Evolutionary conservation across 2,797 vertebrate genomes (phyloP), one percentile per base, ranked within the genome.

Genomic region (Falco rusticolus): DNA sequence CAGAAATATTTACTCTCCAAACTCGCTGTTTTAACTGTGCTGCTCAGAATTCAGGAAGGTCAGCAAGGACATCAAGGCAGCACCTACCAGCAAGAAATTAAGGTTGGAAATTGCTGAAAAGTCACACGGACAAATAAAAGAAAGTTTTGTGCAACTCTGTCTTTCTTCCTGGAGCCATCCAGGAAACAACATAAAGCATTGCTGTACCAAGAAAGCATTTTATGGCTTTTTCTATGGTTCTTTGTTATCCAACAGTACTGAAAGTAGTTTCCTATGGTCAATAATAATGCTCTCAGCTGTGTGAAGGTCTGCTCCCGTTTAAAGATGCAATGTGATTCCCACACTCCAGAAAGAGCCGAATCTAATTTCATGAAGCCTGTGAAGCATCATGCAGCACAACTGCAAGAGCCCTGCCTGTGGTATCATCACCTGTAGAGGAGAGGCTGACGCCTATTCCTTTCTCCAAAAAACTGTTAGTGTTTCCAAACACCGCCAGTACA

Each of bases 71-170:
- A 5, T 54, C 69, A 50, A 47, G 29, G 20, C 57, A 76, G 28
- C 37, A 65, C 17, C 8, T 37, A 84, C 12, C 16, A 37, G 28
- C 17, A 57, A 70, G 59, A 48, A 85, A 60, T 24, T 25, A 45
- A 51, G 34, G 28, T 15, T 69, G 65, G 25, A 63, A 81, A 59
- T 37, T 48, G 28, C 26, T 4, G 5, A 59, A 45, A 69, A 69
- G 18, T 15, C n/a, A 54, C 6, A 18, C 9, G 25, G 37, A 57
- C 37, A 53, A 78, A 37, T 33, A 41, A 2, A 47, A 59, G 48
- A 18, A 69, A 51, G 8, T 3, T 0, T 45, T 56, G 33, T 63
- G 16, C 41, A 77, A 69, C 65, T 4, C 0, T 0, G 5, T 11
- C 60, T 41, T 59, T 64, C 65, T 60, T 45, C 26, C 51, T 37